Evolutionary conservation across 1,140 invertebrate genomes (phyloP), one percentile per base, ranked within the genome.

Genomic region (Monomorium pharaonis): DNA sequence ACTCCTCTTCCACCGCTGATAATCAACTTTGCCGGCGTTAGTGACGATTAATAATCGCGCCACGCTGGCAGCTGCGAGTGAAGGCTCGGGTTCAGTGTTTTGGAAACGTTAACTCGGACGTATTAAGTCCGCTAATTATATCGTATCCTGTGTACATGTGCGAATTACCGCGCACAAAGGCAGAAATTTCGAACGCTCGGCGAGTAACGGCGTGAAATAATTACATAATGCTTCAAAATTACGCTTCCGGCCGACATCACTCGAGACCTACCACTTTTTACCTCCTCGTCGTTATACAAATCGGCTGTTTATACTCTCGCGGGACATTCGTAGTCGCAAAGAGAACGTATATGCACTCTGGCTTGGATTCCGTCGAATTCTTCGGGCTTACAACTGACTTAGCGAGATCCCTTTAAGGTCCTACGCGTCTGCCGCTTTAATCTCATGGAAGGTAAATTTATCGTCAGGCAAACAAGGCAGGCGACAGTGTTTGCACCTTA

Each of bases 91-190:
- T 21, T 62, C 44, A 47, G 47, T 30, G 51, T 81, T 74, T 83
- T 30, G 37, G 51, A 86, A 80, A 70, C 47, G 85, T 86, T 72
- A 83, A 51, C 78, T 86, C 24, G 85, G 49, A 63, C 47, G 56
- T 70, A 83, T 83, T 83, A 83, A 62, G 77, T 60, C 56, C 44
- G 58, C 65, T 86, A 86, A 86, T 86, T 86, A 86, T 86, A 44
- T 24, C 42, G 47, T 86, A 70, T 80, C n/a, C 51, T 63, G 81
- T 63, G 69, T 80, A 76, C 69, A 58, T 49, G 75, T 58, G 72
- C 72, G 37, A 78, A 77, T 62, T 72, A 83, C 14, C 44, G 21
- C 18, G 21, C 49, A 70, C 51, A 83, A 83, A 83, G 56, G 21
- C 67, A 83, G 81, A 86, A 83, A 86, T 86, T 74, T 83, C 77